Conservation (phyloP, 1,140 invertebrate genomes). For the Conus ventricosus region DNA sequence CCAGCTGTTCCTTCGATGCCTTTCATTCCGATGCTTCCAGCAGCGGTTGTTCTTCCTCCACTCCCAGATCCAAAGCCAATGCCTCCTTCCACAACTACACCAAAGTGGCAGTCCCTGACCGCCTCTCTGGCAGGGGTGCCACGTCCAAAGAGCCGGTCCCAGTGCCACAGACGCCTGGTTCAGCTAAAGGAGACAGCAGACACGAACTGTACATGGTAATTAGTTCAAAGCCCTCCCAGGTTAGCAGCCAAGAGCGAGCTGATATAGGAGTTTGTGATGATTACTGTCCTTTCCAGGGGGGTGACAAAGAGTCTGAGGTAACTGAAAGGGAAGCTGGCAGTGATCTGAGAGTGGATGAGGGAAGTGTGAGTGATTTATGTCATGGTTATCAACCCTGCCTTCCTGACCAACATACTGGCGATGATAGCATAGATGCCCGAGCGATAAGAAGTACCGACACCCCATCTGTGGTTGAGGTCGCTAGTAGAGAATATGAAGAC, state of each 20-base stretch:
- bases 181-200: neutral
- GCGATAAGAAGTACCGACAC: neutral
- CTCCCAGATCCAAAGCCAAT: conserved; percentile 9
- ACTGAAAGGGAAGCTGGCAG: neutral
- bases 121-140: neutral
- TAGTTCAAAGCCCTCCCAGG: neutral
- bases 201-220: conserved; percentile 20
- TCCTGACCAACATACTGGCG: neutral
- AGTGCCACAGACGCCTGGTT: neutral
- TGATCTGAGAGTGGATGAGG: conserved; percentile 11
- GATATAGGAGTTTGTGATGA: neutral
- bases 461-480: neutral
- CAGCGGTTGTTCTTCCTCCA: conserved; percentile 18
- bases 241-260: neutral
- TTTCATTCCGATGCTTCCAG: neutral
- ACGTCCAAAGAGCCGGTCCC: neutral
- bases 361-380: neutral
- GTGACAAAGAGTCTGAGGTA: neutral
- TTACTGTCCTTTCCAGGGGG: neutral
- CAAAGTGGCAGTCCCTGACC: neutral
- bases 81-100: neutral
- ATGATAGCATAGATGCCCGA: conserved; percentile 11
- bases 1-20: neutral
- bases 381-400: neutral
- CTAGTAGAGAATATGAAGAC: neutral